phyloP scores from a whole-genome alignment of 2,888 invertebrate species.

The Erynnis tages region DNA sequence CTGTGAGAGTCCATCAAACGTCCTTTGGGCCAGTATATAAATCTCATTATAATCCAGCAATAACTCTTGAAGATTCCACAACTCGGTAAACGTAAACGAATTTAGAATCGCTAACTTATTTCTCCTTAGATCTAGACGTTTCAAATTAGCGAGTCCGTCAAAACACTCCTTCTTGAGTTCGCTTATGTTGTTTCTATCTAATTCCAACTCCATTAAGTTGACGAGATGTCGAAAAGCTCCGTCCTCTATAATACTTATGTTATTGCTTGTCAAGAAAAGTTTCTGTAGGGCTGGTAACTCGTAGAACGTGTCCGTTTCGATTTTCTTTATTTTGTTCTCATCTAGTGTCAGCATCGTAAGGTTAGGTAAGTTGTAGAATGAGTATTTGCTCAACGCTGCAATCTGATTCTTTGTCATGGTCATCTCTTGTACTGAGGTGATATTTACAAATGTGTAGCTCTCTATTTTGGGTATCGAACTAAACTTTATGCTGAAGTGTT shows the following conservation, averaged over 20 bases:
- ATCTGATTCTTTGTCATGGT: slow-evolving; percentile 87
- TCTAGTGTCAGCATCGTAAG: slow-evolving; percentile 86
- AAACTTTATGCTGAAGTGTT: slow-evolving; percentile 86
- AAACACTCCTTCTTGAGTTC: slow-evolving; percentile 89
- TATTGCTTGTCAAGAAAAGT: slow-evolving; percentile 92
- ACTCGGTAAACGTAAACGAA: slow-evolving; percentile 89
- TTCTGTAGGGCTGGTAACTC: slow-evolving; percentile 87
- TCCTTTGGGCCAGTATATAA: slow-evolving; percentile 87
- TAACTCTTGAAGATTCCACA: slow-evolving; percentile 87
- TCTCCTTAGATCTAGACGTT: slow-evolving; percentile 86
- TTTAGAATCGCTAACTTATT: slow-evolving; percentile 89
- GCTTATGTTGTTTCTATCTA: slow-evolving; percentile 89
- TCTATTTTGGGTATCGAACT: slow-evolving; percentile 86
- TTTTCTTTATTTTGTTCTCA: slow-evolving; percentile 87
- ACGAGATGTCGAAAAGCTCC: slow-evolving; percentile 89
- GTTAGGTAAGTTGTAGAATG: slow-evolving; percentile 88
- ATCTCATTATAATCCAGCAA: slow-evolving; percentile 87
- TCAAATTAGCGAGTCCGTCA: slow-evolving; percentile 87
- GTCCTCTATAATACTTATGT: slow-evolving; percentile 91
- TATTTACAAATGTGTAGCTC: slow-evolving; percentile 88
- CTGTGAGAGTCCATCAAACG: slow-evolving; percentile 88
- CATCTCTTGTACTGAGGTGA: slow-evolving; percentile 85
- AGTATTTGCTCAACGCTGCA: slow-evolving; percentile 82
- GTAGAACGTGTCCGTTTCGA: slow-evolving; percentile 88
- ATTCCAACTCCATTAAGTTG: slow-evolving; percentile 88